Percentiles rank a stretch among this genome's conserved stretches.
These are phyloP conservation scores for Oceanodroma leucorhoa DNA, from an alignment of 2,797 vertebrate genomes.

Conservation along the genomic window DNA sequence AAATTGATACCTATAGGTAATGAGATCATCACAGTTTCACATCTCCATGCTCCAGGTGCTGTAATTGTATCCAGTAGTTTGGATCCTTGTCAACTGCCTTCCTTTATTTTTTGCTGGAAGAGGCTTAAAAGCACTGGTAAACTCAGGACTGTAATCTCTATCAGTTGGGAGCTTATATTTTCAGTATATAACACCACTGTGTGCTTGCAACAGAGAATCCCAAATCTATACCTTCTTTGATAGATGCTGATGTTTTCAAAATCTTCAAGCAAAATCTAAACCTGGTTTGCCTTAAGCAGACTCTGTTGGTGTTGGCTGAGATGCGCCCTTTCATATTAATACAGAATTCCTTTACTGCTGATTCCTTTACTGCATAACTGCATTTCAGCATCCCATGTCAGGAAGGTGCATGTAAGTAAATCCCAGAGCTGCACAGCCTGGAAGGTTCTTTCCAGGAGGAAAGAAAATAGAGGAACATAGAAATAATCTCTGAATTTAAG, in stretches of 20 bases:
- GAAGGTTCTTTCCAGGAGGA: not conserved
- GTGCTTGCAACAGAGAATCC: not conserved
- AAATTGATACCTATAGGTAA: not conserved
- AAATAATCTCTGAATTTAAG: not conserved
- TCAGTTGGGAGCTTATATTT: not conserved
- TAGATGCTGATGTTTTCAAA: not conserved
- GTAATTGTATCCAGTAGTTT: not conserved
- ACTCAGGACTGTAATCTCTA: not conserved
- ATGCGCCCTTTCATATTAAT: not conserved
- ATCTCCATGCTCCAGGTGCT: not conserved
- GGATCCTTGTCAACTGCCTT: not conserved
- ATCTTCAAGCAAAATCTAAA: not conserved
- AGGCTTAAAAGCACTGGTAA: not conserved
- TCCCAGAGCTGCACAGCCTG: not conserved
- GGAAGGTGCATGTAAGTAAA: not conserved
- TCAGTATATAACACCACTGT: not conserved
- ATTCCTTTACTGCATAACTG: not conserved
- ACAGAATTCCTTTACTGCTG: not conserved
- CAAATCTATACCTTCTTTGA: not conserved
- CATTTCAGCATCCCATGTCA: not conserved
- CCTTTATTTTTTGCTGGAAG: not conserved
- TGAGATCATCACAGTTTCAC: not conserved
- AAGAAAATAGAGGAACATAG: not conserved
- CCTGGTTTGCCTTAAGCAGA: not conserved
- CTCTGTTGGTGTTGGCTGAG: not conserved